Evolutionary conservation across 2,888 invertebrate species (phyloP), one percentile per base, ranked within the genome.

Genomic region (Euphydryas editha): DNA sequence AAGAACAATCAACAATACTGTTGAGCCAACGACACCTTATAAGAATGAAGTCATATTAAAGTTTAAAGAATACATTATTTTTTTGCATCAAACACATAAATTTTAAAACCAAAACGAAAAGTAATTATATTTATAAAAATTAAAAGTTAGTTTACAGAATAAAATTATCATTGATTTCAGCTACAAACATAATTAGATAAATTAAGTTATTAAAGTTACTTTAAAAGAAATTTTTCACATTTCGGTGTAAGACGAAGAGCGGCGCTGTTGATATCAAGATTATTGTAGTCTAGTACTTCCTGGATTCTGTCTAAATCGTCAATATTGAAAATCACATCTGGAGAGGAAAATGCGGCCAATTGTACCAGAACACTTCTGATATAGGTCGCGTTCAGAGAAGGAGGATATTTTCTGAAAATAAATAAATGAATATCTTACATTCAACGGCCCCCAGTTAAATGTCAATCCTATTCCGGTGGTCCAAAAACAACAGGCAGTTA

Each of bases 21-120:
- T 84, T 81, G 13, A 76, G 76, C 87, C 93, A 94, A 0, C 81
- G 80, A 73, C 95, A 95, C 65, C 90, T 90, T 68, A 54, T 13
- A 24, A 21, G 3, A 13, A 47, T 20, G 1, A 46, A 36, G 8
- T 7, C 36, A 36, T 7, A n/a, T n/a, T n/a, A n/a, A n/a, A n/a
- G n/a, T n/a, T n/a, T n/a, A n/a, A n/a, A n/a, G n/a, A n/a, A n/a
- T n/a, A n/a, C n/a, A n/a, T n/a, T n/a, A n/a, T n/a, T n/a, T n/a
- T n/a, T n/a, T n/a, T n/a, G n/a, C n/a, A n/a, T n/a, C n/a, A n/a
- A n/a, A n/a, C n/a, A n/a, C n/a, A n/a, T n/a, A n/a, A n/a, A n/a
- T n/a, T n/a, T n/a, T n/a, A n/a, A n/a, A n/a, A n/a, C n/a, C n/a
- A n/a, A n/a, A n/a, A n/a, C n/a, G n/a, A n/a, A n/a, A n/a, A n/a